Evolutionary conservation across 1,140 invertebrate genomes (phyloP), one percentile per base, ranked within the genome.

Genomic region (Stenopsyche tienmushanensis): DNA sequence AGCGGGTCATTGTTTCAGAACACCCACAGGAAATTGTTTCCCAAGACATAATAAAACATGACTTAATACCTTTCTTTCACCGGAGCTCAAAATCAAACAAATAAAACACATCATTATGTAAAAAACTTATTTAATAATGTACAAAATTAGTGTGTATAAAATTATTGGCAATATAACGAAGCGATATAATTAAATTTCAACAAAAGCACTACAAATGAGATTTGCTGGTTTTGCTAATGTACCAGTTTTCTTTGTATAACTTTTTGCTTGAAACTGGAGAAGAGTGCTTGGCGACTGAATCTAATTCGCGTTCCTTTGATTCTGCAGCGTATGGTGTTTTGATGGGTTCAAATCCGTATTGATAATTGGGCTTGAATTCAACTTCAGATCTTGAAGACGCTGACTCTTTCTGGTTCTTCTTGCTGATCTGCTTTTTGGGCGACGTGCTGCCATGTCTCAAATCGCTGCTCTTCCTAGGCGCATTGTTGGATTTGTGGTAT

Each of bases 331-430:
- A 23, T n/a, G 62, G 50, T 24, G n/a, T 57, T 71, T 39, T 68
- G 44, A 78, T 73, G 2, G 80, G 77, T 50, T 79, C 77, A 59
- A 80, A 80, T 9, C 80, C 80, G 63, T 80, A 80, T 64, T 80
- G 77, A 70, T 77, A 81, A 58, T 77, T 78, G 0, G 79, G 78
- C 65, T 78, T 76, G 57, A 79, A 78, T 64, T 76, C 64, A 8
- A 49, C 20, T 49, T 59, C 54, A 3, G 60, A 59, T 58, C 47
- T 23, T n/a, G 54, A 50, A 10, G 39, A 45, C 10, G 42, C 62
- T 13, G 63, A 50, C 47, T 60, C 57, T 23, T 47, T 60, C 9
- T 5, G 15, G 26, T 65, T 69, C 9, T 29, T 66, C 17, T 23
- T 59, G 17, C 21, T 3, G 3, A 47, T 49, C 7, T 42, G 17